These are phyloP conservation scores for Lordiphosa mommai DNA, from an alignment of 1,140 invertebrate species.

Conservation along the genomic window DNA sequence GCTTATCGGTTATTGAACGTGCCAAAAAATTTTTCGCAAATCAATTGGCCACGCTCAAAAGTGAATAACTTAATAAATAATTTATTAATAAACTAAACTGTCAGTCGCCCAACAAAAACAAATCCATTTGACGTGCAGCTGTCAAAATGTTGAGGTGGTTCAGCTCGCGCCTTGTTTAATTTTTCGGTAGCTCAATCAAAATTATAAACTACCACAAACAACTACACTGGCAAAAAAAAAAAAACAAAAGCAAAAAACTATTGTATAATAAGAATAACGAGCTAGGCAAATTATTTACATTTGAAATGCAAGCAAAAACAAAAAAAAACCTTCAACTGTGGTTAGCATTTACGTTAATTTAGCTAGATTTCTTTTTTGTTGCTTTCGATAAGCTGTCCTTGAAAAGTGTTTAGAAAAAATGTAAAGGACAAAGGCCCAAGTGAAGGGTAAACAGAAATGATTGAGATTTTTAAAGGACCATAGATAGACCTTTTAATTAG, in stretches of 20 bases:
- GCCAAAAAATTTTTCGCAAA: conserved; percentile 17
- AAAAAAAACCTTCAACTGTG: conserved; percentile 41
- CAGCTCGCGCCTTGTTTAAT: conserved; percentile 12
- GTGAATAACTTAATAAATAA: conserved; percentile 31
- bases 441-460: too few relatives aligned
- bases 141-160: conserved; percentile 23
- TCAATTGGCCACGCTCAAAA: conserved; percentile 25
- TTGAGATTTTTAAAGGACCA: too few relatives aligned
- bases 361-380: neutral
- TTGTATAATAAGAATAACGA: conserved; percentile 16
- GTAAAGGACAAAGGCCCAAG: neutral
- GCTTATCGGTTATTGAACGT: conserved; percentile 52
- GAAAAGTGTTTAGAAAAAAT: conserved; percentile 1
- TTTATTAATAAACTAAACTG: conserved; percentile 30
- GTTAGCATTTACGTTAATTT: conserved; percentile 25
- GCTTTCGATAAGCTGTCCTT: conserved; percentile 23
- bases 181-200: conserved; percentile 26
- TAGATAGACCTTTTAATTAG: too few relatives aligned
- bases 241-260: neutral
- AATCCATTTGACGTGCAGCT: conserved; percentile 25
- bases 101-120: conserved; percentile 13
- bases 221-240: neutral
- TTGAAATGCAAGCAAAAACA: conserved; percentile 17
- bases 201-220: conserved; percentile 14
- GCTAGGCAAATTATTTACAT: conserved; percentile 1